Percentiles rank a stretch among this genome's conserved stretches.
phyloP scores from a whole-genome alignment of 2,113 vertebrate genomes.

The Campylomormyrus tamandua region DNA sequence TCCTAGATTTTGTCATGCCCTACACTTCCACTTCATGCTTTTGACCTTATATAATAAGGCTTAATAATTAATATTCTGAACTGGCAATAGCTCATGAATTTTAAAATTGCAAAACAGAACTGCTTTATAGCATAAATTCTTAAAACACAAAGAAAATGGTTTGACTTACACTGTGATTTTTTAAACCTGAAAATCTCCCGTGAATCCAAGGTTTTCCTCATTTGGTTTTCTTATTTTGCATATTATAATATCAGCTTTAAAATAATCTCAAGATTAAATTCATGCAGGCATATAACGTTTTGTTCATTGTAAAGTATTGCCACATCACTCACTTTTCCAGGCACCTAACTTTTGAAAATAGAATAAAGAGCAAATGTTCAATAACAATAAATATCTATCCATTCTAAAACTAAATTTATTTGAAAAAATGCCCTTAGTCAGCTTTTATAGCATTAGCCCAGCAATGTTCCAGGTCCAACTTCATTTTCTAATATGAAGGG shows the following conservation, averaged over 20 bases:
- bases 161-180: neutral
- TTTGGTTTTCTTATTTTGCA: neutral
- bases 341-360: constrained; percentile 45
- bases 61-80: neutral
- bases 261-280: neutral
- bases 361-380: constrained; percentile 37
- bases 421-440: neutral
- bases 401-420: constrained; percentile 14
- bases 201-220: neutral
- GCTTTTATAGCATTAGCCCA: neutral
- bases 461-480: neutral
- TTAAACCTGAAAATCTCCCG: neutral
- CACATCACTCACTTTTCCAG: constrained; percentile 39
- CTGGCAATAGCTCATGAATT: constrained; percentile 5
- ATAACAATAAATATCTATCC: neutral
- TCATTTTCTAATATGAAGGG: neutral
- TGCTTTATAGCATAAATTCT: neutral
- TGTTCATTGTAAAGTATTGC: constrained; percentile 43
- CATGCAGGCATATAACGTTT: constrained; percentile 10
- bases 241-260: neutral
- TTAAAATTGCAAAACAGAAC: neutral
- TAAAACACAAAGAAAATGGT: neutral
- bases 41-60: neutral
- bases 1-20: neutral
- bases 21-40: neutral